Evolutionary conservation across 2,113 vertebrate genomes (phyloP).

Genomic region (Orientallactaga bullata): DNA sequence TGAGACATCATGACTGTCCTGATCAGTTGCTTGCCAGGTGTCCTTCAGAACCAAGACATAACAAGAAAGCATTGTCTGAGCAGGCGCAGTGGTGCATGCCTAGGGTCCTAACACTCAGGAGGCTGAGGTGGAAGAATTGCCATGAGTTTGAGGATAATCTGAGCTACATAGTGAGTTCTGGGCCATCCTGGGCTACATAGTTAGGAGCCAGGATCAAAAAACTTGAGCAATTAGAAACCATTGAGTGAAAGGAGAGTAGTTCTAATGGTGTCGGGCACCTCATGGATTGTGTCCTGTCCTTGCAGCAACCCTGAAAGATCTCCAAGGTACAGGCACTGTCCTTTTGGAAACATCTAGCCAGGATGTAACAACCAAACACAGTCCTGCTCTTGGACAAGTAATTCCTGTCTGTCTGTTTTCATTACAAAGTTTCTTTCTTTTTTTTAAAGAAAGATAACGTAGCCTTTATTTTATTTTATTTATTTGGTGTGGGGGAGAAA

Average conservation of each 20-base stretch:
- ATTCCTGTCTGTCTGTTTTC: conserved; percentile 44
- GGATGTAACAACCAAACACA: not conserved
- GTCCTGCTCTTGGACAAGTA: conserved; percentile 30
- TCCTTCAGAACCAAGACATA: not conserved
- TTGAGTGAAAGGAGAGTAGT: not conserved
- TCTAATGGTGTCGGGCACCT: not conserved
- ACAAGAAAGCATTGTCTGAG: not conserved
- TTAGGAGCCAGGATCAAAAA: not conserved
- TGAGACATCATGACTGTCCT: not conserved
- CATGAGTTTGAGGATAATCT: not conserved
- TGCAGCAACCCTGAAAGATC: conserved; percentile 5
- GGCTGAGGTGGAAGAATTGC: not conserved
- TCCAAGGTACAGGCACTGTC: not conserved
- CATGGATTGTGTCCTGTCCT: not conserved
- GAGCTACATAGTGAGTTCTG: not conserved
- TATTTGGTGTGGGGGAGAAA: too few species aligned
- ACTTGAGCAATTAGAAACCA: not conserved
- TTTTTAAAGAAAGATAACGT: too few species aligned
- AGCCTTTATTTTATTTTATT: too few species aligned
- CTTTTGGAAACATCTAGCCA: conserved; percentile 4
- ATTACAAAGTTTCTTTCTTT: not conserved
- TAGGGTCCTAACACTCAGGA: not conserved
- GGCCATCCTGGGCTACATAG: too few species aligned
- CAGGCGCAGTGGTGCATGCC: not conserved
- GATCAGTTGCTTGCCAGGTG: not conserved